Conservation (phyloP, 2,113 vertebrate genomes). For the Anser cygnoides region DNA sequence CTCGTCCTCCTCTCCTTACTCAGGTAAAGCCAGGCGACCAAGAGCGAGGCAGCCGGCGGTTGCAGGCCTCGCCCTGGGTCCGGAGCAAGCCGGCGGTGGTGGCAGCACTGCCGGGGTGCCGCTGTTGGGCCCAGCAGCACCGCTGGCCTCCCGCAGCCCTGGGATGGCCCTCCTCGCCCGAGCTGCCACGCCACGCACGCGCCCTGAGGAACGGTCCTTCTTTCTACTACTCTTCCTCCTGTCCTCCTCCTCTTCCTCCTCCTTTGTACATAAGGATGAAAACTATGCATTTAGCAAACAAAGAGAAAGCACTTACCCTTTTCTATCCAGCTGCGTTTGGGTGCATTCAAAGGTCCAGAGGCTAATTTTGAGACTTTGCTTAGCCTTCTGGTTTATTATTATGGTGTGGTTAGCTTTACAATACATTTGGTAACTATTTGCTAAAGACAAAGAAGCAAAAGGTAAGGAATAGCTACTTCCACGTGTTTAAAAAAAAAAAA, state of each 20-base stretch:
- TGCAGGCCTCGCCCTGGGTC: too few species aligned
- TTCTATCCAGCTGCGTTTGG: slow-evolving; percentile 77
- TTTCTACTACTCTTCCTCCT: slow-evolving; percentile 62
- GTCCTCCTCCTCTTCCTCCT: slow-evolving; percentile 53
- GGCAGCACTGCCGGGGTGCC: background rate
- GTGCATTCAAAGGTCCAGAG: slow-evolving; percentile 79
- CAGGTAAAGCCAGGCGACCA: slow-evolving; percentile 46
- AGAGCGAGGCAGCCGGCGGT: background rate
- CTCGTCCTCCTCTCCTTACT: slow-evolving; percentile 61
- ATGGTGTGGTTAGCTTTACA: slow-evolving; percentile 91
- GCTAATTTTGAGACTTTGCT: slow-evolving; percentile 74
- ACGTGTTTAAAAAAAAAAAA: slow-evolving; percentile 75
- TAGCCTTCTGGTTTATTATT: slow-evolving; percentile 86
- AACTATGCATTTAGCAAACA: slow-evolving; percentile 95
- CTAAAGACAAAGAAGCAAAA: slow-evolving; percentile 86
- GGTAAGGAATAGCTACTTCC: slow-evolving; percentile 86
- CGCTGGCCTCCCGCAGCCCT: background rate
- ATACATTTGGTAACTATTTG: slow-evolving; percentile 85
- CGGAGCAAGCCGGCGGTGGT: too few species aligned
- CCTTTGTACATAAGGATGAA: slow-evolving; percentile 80
- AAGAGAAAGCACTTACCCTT: slow-evolving; percentile 95
- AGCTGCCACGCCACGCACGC: slow-evolving; percentile 47
- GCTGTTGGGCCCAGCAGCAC: background rate
- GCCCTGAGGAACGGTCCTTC: slow-evolving; percentile 15
- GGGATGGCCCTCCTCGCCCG: slow-evolving; percentile 68